phyloP scores from a whole-genome alignment of 2,888 invertebrate genomes.

The Gibbula magus region DNA sequence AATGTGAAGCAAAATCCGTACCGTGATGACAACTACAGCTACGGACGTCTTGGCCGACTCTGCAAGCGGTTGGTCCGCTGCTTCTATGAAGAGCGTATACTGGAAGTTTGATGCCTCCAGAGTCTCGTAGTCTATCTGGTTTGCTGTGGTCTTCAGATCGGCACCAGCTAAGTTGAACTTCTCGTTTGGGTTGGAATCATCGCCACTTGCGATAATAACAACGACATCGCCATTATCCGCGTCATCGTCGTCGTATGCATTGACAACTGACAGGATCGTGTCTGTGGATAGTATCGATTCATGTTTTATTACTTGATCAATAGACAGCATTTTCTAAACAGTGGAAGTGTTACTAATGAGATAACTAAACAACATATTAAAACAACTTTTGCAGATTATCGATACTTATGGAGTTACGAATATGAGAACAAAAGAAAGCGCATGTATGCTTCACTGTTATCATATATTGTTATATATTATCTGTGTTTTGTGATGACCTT shows the following conservation, averaged over 20 bases:
- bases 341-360: not conserved
- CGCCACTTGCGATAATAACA: not conserved
- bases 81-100: not conserved
- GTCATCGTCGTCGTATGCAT: not conserved
- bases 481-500: too few species aligned
- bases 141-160: not conserved
- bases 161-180: not conserved
- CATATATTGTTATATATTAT: too few species aligned
- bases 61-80: slow-evolving; percentile 1
- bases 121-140: slow-evolving; percentile 1
- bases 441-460: too few species aligned
- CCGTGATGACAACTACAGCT: not conserved
- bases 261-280: not conserved
- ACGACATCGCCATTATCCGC: not conserved
- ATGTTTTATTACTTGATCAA: too few species aligned
- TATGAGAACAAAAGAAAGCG: too few species aligned
- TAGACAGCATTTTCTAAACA: not conserved
- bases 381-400: too few species aligned
- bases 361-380: too few species aligned
- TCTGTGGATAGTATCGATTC: not conserved
- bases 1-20: not conserved
- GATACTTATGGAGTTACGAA: too few species aligned
- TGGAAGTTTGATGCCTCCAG: not conserved
- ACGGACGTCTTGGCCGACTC: slow-evolving; percentile 1
- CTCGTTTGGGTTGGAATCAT: not conserved